phyloP scores from a whole-genome alignment of 2,797 vertebrate species.

The Lycodopsis pacificus region DNA sequence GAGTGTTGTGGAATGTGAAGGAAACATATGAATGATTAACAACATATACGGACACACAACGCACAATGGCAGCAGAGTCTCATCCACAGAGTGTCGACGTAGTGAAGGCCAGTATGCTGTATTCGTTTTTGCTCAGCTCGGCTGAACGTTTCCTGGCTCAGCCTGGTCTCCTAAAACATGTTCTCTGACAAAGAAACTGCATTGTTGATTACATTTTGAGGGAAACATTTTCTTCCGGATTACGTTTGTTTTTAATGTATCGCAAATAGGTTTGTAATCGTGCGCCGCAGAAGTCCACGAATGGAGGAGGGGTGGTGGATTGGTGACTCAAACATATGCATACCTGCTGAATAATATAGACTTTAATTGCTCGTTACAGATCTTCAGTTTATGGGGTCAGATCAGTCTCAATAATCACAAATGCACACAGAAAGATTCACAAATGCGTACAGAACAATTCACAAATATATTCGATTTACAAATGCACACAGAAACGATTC shows the following conservation, averaged over 20 bases:
- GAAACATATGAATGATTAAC: not conserved
- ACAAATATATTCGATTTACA: too few species aligned
- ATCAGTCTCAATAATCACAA: too few species aligned
- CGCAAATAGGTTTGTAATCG: not conserved
- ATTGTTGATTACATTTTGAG: not conserved
- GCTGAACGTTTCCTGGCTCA: not conserved
- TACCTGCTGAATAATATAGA: not conserved
- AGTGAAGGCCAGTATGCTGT: not conserved
- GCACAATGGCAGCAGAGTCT: not conserved
- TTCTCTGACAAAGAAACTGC: not conserved
- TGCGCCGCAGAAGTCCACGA: not conserved
- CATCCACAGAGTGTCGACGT: not conserved
- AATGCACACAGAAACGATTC: too few species aligned
- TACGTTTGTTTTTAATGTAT: not conserved
- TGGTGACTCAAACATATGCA: not conserved
- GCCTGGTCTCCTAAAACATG: not conserved
- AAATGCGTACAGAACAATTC: too few species aligned
- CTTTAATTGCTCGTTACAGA: too few species aligned
- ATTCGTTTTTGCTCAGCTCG: not conserved
- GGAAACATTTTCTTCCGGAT: not conserved
- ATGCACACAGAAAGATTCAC: too few species aligned
- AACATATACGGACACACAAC: not conserved
- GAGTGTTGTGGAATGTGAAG: not conserved
- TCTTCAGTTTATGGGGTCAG: too few species aligned
- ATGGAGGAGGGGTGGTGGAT: not conserved